phyloP scores from a whole-genome alignment of 2,888 invertebrate genomes.

The Thecophora atra region DNA sequence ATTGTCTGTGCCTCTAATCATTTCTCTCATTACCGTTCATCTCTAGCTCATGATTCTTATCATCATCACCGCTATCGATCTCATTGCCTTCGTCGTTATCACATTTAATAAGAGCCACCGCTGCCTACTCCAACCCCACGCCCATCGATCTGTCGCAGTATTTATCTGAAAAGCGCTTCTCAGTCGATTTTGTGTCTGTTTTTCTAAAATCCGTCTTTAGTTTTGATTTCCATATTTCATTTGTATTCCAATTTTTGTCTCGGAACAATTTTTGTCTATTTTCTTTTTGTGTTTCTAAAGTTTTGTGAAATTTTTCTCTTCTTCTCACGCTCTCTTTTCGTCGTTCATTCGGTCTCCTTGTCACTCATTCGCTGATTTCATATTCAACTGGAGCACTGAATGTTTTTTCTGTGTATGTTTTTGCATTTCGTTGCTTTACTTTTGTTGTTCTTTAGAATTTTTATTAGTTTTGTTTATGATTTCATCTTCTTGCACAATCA shows the following conservation, averaged over 20 bases:
- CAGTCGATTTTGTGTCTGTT: too few species aligned
- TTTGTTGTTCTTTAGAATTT: not conserved
- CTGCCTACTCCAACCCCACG: too few species aligned
- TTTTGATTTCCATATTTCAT: not conserved
- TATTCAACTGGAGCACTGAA: not conserved
- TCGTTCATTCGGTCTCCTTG: not conserved
- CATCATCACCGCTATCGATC: not conserved
- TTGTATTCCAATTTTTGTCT: not conserved
- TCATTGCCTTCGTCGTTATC: too few species aligned
- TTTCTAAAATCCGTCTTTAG: not conserved
- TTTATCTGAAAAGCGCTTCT: too few species aligned
- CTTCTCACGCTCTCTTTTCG: not conserved
- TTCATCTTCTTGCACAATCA: not conserved
- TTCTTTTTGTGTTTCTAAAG: not conserved
- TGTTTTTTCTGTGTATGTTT: not conserved
- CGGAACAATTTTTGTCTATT: not conserved
- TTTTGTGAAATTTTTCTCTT: not conserved
- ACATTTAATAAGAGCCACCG: too few species aligned
- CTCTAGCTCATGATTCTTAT: not conserved
- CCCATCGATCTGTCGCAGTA: too few species aligned
- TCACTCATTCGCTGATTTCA: not conserved
- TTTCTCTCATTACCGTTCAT: not conserved
- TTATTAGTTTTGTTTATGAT: conserved; percentile 10
- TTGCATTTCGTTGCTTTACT: not conserved
- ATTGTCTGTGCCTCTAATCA: too few species aligned